A percentile compares a stretch with the other conserved stretches of the same genome.
Conservation (phyloP, 2,888 invertebrate genomes). For the Xestoiulus laeticollis region DNA sequence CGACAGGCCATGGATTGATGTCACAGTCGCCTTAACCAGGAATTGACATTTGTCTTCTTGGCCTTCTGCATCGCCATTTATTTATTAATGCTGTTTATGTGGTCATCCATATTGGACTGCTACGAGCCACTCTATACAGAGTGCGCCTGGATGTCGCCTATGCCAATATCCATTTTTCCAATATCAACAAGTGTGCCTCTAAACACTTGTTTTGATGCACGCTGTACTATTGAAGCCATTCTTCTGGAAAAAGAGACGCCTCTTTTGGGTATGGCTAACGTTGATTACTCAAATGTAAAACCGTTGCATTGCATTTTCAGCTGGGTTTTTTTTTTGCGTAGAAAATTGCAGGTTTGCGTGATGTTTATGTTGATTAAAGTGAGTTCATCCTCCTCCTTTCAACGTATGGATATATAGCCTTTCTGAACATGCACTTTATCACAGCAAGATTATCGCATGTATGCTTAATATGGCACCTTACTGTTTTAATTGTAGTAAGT, state of each 20-base stretch:
- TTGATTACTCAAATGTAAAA: neutral
- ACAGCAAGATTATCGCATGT: too few relatives aligned
- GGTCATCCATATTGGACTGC: neutral
- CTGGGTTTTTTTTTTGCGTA: neutral
- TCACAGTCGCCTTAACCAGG: neutral
- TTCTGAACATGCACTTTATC: neutral
- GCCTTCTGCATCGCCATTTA: neutral
- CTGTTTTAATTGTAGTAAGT: too few relatives aligned
- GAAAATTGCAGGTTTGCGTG: neutral
- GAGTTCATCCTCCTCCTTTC: neutral
- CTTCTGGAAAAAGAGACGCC: neutral
- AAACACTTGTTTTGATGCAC: neutral
- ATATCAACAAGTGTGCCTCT: neutral
- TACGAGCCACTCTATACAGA: neutral
- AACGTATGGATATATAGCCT: neutral
- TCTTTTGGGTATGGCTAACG: neutral
- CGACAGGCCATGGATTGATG: neutral
- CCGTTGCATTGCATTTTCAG: neutral
- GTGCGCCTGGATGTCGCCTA: neutral
- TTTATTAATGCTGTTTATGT: neutral
- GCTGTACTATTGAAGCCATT: neutral
- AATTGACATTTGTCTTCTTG: constrained; percentile 15
- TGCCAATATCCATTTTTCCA: neutral
- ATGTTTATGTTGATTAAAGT: neutral
- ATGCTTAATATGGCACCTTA: too few relatives aligned